Conservation (phyloP, 1,140 invertebrate species). For the Nylanderia fulva region DNA sequence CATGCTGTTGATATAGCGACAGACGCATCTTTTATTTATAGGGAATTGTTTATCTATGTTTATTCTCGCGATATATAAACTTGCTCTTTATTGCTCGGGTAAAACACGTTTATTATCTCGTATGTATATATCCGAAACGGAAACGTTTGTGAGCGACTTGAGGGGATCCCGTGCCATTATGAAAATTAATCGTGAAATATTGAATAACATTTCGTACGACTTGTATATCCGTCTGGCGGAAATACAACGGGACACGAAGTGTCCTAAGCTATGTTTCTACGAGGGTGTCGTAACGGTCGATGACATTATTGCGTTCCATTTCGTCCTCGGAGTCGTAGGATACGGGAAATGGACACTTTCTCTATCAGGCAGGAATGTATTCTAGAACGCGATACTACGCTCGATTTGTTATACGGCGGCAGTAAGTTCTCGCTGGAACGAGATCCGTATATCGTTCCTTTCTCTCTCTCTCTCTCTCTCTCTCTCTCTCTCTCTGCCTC, state of each 20-base stretch:
- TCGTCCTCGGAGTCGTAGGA: conserved; percentile 58
- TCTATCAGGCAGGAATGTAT: conserved; percentile 46
- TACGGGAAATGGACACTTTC: conserved; percentile 74
- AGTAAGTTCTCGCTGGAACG: conserved; percentile 38
- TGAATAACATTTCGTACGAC: background rate
- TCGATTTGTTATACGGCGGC: conserved; percentile 56
- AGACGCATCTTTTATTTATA: background rate
- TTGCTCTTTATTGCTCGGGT: background rate
- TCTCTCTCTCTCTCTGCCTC: too few relatives aligned
- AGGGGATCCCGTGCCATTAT: background rate
- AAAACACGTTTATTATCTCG: background rate
- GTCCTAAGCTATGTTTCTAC: background rate
- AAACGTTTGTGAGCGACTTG: background rate
- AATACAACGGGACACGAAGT: background rate
- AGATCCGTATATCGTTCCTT: conserved; percentile 15
- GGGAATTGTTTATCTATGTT: background rate
- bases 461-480: too few relatives aligned
- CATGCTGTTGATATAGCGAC: background rate
- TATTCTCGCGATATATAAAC: background rate
- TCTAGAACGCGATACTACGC: conserved; percentile 37
- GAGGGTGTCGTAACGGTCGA: conserved; percentile 75
- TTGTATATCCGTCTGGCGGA: background rate
- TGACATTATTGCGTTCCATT: conserved; percentile 76
- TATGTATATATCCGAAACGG: background rate
- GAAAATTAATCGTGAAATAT: conserved; percentile 44